Base-by-base conservation (phyloP, 2,888 invertebrate species). In the Ophonus ardosiacus region DNA sequence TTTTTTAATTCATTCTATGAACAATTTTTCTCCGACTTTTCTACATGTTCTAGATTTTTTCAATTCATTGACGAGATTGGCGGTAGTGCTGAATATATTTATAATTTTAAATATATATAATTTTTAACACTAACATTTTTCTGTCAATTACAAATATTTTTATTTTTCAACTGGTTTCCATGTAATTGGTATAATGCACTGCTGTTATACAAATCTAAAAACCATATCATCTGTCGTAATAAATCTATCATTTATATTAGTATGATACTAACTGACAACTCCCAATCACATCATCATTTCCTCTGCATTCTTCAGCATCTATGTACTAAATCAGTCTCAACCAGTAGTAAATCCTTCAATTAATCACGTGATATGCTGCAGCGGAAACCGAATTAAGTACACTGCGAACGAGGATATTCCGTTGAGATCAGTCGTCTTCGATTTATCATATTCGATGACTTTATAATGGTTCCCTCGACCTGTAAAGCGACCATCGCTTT, bases 401-500 rank as follows among this genome's bases (percentile, higher is more conserved):
- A 51, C 43, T 8, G 10, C 10, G 43, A 51, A 51, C 43, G 3
- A 8, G 43, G 59, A 17, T 59, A 15, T 59, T 59, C 59, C 81
- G 61, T 51, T 8, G 43, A 51, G 43, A 51, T 51, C 43, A 51
- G 43, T 51, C 71, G 74, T 76, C 61, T 83, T 76, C 83, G 76
- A 83, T 83, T 83, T 83, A 83, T 83, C 83, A 83, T 74, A 83
- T 61, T 18, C 71, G 76, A 83, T 83, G 83, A 74, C 83, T 83
- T 83, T 74, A 83, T 83, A 83, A 83, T 83, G 76, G 74, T 83
- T 83, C 74, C 74, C 59, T 38, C 68, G 65, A 71, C 24, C 57
- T 40, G 40, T 38, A 40, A 59, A 61, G 17, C 18, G 59, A n/a
- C 56, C 56, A 31, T 21, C 24, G 51, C 74, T 83, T 76, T 74